phyloP scores from a whole-genome alignment of 2,888 invertebrate genomes.

The Tinea trinotella region DNA sequence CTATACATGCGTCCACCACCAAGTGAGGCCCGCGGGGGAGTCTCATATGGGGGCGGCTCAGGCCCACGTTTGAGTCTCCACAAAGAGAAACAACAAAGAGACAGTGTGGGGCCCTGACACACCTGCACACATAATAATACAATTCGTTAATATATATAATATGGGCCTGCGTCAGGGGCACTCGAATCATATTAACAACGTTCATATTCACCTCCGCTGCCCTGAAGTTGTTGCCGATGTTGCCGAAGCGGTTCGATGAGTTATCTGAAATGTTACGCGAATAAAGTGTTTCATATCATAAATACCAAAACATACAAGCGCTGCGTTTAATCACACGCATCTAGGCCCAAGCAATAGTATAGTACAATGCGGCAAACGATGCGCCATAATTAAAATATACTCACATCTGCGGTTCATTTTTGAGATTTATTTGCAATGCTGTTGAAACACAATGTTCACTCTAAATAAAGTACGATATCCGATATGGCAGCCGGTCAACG shows the following conservation, averaged over 20 bases:
- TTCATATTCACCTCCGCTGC: constrained; percentile 39
- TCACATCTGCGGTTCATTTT: constrained; percentile 4
- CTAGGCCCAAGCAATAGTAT: no score
- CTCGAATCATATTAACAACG: no score
- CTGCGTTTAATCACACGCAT: no score
- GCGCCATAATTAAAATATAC: background rate
- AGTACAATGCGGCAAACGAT: background rate
- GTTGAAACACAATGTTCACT: no score
- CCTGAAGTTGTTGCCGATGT: constrained; percentile 42
- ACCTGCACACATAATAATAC: no score
- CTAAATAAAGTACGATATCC: no score
- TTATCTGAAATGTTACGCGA: no score
- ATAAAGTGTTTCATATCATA: no score
- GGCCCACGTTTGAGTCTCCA: background rate
- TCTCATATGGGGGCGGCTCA: background rate
- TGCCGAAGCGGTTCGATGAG: constrained; percentile 41
- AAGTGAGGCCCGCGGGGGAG: background rate
- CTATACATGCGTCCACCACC: background rate
- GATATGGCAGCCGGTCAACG: no score
- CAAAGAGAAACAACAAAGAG: background rate
- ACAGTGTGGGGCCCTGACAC: background rate
- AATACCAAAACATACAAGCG: no score
- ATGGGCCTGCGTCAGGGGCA: no score
- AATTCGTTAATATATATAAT: no score
- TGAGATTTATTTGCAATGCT: background rate